Conservation (phyloP, 1,140 invertebrate species). For the Zaprionus kolodkinae region DNA sequence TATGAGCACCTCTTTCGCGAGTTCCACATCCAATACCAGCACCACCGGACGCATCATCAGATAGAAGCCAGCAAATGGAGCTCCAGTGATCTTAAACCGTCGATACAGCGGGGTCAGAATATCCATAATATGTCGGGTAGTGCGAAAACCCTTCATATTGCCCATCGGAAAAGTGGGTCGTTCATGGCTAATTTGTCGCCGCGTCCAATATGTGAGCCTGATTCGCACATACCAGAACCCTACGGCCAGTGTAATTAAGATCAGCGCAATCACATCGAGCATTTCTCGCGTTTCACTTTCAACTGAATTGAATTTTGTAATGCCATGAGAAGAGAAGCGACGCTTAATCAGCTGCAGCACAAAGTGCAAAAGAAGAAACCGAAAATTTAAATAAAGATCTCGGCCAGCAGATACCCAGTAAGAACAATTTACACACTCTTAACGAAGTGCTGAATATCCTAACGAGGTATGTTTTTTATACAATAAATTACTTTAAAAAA, state of each 20-base stretch:
- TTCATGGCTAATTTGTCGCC: constrained; percentile 75
- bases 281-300: constrained; percentile 52
- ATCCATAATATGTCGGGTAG: constrained; percentile 60
- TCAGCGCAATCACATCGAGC: constrained; percentile 60
- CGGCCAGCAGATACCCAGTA: not conserved
- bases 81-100: constrained; percentile 55
- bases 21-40: constrained; percentile 68
- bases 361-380: constrained; percentile 14
- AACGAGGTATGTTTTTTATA: no score
- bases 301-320: constrained; percentile 35
- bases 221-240: constrained; percentile 60
- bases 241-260: constrained; percentile 52
- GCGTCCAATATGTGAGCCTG: constrained; percentile 84
- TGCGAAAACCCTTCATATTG: constrained; percentile 57
- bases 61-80: constrained; percentile 67
- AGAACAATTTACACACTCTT: not conserved
- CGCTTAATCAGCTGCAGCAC: constrained; percentile 43
- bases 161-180: constrained; percentile 59
- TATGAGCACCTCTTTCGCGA: constrained; percentile 86
- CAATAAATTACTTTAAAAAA: no score
- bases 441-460: not conserved
- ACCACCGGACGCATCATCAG: constrained; percentile 62
- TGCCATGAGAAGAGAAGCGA: not conserved
- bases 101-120: constrained; percentile 64
- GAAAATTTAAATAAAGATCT: not conserved